phyloP scores from a whole-genome alignment of 2,888 invertebrate genomes.

The Oasisia sp. region DNA sequence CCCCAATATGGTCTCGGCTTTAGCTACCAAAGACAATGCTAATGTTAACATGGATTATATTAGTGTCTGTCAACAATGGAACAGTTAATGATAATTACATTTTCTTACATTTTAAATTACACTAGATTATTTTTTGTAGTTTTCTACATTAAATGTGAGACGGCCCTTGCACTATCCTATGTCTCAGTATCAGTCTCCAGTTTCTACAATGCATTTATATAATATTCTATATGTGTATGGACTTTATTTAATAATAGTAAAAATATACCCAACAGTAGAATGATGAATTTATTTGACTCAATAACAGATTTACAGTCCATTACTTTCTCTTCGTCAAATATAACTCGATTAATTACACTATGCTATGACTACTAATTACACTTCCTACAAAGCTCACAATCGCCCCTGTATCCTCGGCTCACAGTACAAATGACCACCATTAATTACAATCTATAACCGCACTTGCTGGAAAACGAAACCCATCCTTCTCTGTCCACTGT shows the following conservation, averaged over 20 bases:
- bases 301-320: not conserved
- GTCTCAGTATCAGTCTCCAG: too few relatives aligned
- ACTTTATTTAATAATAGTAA: too few relatives aligned
- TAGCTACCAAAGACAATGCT: not conserved
- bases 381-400: not conserved
- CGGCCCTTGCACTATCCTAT: too few relatives aligned
- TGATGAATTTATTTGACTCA: not conserved
- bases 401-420: not conserved
- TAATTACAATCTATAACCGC: not conserved
- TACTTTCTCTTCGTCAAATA: not conserved
- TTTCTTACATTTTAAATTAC: too few relatives aligned
- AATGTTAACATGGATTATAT: not conserved
- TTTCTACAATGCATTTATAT: too few relatives aligned
- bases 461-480: not conserved
- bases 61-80: too few relatives aligned
- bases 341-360: not conserved
- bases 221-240: too few relatives aligned
- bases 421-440: not conserved
- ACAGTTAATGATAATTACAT: too few relatives aligned
- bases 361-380: not conserved
- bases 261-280: too few relatives aligned
- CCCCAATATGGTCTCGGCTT: not conserved
- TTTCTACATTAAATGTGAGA: too few relatives aligned
- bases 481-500: slow-evolving; percentile 1
- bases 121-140: too few relatives aligned